Evolutionary conservation across 2,797 vertebrate species (phyloP).

Genomic region (Danio kyathit): DNA sequence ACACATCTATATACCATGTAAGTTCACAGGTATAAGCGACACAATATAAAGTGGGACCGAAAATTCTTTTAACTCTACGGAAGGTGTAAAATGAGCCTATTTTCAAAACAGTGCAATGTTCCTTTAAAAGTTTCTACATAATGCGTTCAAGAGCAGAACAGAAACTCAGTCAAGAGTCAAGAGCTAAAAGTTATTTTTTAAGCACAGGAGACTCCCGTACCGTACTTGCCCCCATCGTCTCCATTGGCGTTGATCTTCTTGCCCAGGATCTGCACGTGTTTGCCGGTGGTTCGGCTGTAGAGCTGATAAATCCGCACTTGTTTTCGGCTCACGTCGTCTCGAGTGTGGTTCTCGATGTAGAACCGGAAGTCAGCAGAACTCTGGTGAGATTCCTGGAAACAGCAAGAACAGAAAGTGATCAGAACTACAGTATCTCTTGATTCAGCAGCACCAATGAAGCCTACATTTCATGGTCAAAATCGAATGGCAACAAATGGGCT

Average conservation of each 20-base stretch:
- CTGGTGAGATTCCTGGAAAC: conserved; percentile 81
- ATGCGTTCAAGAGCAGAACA: background rate
- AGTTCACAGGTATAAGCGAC: too few relatives aligned
- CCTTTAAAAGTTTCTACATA: background rate
- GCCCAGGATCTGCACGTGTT: conserved; percentile 83
- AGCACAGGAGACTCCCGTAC: conserved; percentile 81
- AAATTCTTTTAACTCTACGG: too few relatives aligned
- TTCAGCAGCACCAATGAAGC: background rate
- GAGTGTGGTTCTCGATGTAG: conserved; percentile 85
- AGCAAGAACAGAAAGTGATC: conserved; percentile 31
- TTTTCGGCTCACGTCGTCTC: conserved; percentile 82
- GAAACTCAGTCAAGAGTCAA: background rate
- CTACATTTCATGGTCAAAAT: background rate
- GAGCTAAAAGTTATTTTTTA: background rate
- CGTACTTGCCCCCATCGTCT: conserved; percentile 87
- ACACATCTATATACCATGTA: too few relatives aligned
- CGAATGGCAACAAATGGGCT: too few relatives aligned
- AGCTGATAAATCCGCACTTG: conserved; percentile 86
- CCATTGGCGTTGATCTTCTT: conserved; percentile 85
- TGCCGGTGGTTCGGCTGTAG: conserved; percentile 84
- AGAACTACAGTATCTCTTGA: conserved; percentile 4
- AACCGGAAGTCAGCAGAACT: conserved; percentile 82
- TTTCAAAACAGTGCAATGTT: too few relatives aligned
- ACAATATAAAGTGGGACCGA: too few relatives aligned
- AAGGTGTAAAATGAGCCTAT: too few relatives aligned